Conservation (phyloP, 2,797 vertebrate species). For the Hemitrygon akajei region DNA sequence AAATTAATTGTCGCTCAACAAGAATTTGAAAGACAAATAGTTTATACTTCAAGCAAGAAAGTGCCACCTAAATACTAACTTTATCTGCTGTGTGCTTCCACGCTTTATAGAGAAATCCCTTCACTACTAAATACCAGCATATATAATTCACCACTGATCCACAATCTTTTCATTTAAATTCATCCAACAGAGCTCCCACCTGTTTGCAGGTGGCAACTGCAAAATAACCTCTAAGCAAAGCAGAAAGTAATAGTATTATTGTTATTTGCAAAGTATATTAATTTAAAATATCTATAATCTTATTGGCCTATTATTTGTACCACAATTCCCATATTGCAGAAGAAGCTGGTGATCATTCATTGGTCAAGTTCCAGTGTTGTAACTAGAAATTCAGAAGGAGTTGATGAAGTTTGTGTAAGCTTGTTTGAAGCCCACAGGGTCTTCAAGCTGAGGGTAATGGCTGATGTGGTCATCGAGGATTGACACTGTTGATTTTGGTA, state of each 20-base stretch:
- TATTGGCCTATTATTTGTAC: not conserved
- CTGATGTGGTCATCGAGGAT: conserved; percentile 88
- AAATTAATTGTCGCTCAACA: not conserved
- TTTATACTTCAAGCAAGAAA: not conserved
- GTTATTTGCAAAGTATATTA: no score
- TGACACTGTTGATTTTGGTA: conserved; percentile 73
- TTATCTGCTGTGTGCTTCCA: not conserved
- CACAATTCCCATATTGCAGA: conserved; percentile 11
- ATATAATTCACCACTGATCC: no score
- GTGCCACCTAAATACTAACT: not conserved
- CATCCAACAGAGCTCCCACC: not conserved
- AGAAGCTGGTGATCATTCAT: not conserved
- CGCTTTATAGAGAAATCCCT: not conserved
- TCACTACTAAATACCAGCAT: no score
- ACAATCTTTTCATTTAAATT: not conserved
- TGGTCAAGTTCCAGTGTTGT: conserved; percentile 12
- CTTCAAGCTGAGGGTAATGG: conserved; percentile 93
- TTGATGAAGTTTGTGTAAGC: conserved; percentile 89
- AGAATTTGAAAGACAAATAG: not conserved
- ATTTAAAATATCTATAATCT: no score
- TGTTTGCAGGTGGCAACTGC: not conserved
- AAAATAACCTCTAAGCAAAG: no score
- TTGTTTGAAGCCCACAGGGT: conserved; percentile 83
- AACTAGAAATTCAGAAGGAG: conserved; percentile 71
- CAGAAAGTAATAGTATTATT: no score